These are phyloP conservation scores for Melipona bicolor DNA, from an alignment of 2,888 invertebrate genomes.

Conservation along the genomic window DNA sequence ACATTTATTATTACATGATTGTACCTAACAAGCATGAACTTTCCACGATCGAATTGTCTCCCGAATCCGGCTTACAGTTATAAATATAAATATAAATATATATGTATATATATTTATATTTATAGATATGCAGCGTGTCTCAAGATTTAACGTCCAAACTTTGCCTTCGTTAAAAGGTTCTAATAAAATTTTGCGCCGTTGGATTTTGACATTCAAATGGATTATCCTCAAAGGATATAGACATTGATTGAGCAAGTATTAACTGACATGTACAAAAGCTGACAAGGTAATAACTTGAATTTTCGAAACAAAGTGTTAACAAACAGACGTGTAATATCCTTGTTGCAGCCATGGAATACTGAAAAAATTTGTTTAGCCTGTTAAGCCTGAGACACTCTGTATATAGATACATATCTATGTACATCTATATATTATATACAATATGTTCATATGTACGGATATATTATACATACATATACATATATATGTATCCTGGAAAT, in stretches of 20 bases:
- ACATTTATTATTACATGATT: conserved; percentile 62
- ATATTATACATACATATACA: not conserved
- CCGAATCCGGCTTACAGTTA: conserved; percentile 46
- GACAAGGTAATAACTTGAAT: no score
- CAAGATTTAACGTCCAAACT: not conserved
- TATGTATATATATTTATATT: not conserved
- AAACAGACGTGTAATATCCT: no score
- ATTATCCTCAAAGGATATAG: no score
- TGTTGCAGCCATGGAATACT: no score
- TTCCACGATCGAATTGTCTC: conserved; percentile 38
- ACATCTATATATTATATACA: not conserved
- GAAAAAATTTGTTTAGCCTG: not conserved
- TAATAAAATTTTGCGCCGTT: no score
- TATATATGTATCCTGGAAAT: conserved; percentile 38
- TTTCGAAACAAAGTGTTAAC: no score
- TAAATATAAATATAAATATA: conserved; percentile 19
- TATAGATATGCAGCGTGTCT: not conserved
- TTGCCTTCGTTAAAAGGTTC: not conserved
- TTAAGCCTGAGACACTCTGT: not conserved
- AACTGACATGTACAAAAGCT: no score
- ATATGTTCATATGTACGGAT: not conserved
- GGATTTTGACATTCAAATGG: no score
- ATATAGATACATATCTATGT: not conserved
- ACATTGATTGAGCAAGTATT: no score
- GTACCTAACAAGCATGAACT: conserved; percentile 61